Base-by-base conservation (phyloP, 2,797 vertebrate species). In the Melanogrammus aeglefinus region DNA sequence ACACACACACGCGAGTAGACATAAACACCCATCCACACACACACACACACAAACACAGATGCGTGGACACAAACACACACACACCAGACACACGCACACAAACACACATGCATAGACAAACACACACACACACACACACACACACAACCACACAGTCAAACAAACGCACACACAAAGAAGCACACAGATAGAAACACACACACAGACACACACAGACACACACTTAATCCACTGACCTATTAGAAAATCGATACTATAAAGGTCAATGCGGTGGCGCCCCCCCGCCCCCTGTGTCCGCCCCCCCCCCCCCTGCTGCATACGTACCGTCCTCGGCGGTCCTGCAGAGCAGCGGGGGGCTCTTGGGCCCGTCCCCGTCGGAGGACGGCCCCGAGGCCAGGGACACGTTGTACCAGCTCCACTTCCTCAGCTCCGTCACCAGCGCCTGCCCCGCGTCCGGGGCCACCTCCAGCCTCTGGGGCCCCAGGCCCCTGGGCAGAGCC, bases 281-380 rank as follows among this genome's bases (percentile, higher is more conserved):
- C 16, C 0, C 1, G 2, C 18, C 47, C 47, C 74, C 81, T 31
- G 31, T 31, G 31, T 2, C 1, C 31, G 1, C 57, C 31, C 74
- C 81, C 57, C 31, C 63, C 72, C 31, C 3, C 44, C 24, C 24
- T 18, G n/a, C 10, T 39, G 66, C 9, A 36, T 24, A 78, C 91
- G 95, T 88, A 99, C 97, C 97, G 10, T 98, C 97, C 87, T 99
- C 97, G 77, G 96, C 96, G 5, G 97, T 99, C 86, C 95, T 96
- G 93, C 96, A 91, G 76, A 95, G 85, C 82, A 96, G 90, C n/a
- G 95, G 91, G 72, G 84, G 91, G 93, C 96, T 97, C 87, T 92
- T 16, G 41, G 41, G 41, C 77, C 96, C 97, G 90, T 95, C 93
- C 84, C 93, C 87, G 70, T 96, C 96, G 85, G 93, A 94, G 36